Conservation (phyloP, 2,888 invertebrate species). For the Lithophane leautieri region DNA sequence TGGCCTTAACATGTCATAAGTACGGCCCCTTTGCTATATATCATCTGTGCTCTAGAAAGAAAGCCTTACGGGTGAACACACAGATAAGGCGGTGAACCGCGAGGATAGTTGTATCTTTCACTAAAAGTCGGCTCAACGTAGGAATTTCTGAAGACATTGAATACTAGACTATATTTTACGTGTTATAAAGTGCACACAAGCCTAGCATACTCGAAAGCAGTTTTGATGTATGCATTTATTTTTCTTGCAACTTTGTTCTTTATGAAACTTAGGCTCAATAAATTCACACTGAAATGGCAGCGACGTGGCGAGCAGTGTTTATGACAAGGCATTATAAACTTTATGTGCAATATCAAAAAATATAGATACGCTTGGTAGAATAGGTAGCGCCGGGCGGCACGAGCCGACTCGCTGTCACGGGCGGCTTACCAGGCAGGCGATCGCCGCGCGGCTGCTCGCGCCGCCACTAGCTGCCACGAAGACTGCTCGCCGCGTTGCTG, state of each 20-base stretch:
- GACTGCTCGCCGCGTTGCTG: no score
- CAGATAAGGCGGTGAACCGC: neutral
- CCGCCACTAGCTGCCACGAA: no score
- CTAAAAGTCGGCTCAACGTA: neutral
- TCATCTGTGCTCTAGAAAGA: neutral
- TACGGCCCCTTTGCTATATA: neutral
- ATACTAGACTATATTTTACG: neutral
- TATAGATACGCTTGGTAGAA: no score
- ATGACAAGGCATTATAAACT: no score
- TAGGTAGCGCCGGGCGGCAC: no score
- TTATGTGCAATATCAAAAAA: no score
- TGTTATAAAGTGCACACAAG: neutral
- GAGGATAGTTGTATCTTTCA: neutral
- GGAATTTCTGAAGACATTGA: neutral
- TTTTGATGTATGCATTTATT: neutral
- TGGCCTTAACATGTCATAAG: neutral
- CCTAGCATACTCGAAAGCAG: neutral
- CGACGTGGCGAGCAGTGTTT: no score
- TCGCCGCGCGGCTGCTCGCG: no score
- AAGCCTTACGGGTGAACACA: neutral
- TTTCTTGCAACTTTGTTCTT: neutral
- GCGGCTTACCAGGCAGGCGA: no score
- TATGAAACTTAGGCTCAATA: neutral
- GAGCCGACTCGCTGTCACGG: no score
- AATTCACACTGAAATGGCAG: no score